phyloP scores from a whole-genome alignment of 2,113 vertebrate species.

The Eolophus roseicapilla region DNA sequence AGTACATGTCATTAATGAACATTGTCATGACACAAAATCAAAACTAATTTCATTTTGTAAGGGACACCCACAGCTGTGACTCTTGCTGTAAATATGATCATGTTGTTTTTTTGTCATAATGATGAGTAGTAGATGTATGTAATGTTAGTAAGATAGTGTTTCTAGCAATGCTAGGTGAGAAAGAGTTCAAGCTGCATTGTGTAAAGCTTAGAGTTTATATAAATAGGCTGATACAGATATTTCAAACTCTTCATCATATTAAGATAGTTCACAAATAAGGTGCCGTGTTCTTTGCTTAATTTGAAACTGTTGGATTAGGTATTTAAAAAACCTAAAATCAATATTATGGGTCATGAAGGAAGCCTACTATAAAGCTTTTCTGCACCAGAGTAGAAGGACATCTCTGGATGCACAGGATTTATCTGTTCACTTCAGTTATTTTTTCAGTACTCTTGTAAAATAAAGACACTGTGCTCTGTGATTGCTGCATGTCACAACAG shows the following conservation, averaged over 20 bases:
- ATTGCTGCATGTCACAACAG: not conserved
- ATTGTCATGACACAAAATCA: conserved; percentile 75
- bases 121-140: conserved; percentile 9
- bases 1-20: conserved; percentile 59
- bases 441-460: not conserved
- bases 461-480: not conserved
- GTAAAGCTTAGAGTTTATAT: not conserved
- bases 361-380: not conserved
- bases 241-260: not conserved
- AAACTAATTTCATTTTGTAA: conserved; percentile 73
- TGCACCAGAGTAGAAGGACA: not conserved
- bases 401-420: not conserved
- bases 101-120: conserved; percentile 59
- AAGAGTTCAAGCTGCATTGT: not conserved
- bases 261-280: not conserved
- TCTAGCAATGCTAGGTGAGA: not conserved
- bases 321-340: not conserved
- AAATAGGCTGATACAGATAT: not conserved
- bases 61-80: conserved; percentile 65
- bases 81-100: conserved; percentile 67
- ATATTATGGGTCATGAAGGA: not conserved
- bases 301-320: not conserved
- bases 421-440: not conserved
- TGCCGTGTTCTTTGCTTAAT: not conserved
- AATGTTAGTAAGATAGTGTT: conserved; percentile 49